phyloP scores from a whole-genome alignment of 2,888 invertebrate species.

The Polymixis flavicincta region DNA sequence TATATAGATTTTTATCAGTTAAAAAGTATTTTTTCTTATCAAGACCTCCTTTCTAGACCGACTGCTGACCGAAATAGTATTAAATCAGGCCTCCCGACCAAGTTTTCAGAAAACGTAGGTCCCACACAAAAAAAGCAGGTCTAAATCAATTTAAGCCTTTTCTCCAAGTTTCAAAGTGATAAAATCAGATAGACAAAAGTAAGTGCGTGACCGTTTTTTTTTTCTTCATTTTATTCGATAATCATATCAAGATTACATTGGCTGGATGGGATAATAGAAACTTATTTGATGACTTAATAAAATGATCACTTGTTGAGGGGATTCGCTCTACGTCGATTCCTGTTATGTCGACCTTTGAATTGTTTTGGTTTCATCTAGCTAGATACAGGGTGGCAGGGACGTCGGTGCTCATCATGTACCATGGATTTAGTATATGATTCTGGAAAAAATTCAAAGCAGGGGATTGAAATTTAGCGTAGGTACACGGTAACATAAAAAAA shows the following conservation, averaged over 20 bases:
- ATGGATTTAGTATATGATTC: too few relatives aligned
- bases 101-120: conserved; percentile 26
- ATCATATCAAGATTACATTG: conserved; percentile 13
- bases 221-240: conserved; percentile 8
- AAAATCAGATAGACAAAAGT: conserved; percentile 31
- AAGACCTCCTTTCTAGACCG: not conserved
- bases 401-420: too few relatives aligned
- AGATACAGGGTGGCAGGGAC: too few relatives aligned
- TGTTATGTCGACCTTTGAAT: not conserved
- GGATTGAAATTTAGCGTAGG: too few relatives aligned
- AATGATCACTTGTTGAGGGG: not conserved
- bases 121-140: conserved; percentile 9
- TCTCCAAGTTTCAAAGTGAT: conserved; percentile 42
- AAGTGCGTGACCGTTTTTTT: conserved; percentile 17
- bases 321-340: not conserved
- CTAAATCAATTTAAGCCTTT: conserved; percentile 54
- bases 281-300: not conserved
- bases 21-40: not conserved
- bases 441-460: too few relatives aligned
- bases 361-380: not conserved
- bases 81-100: conserved; percentile 24
- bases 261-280: not conserved
- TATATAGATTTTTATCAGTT: not conserved
- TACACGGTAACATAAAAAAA: too few relatives aligned
- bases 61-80: conserved; percentile 20